phyloP scores from a whole-genome alignment of 2,888 invertebrate species.

The Drosophila anomalata region DNA sequence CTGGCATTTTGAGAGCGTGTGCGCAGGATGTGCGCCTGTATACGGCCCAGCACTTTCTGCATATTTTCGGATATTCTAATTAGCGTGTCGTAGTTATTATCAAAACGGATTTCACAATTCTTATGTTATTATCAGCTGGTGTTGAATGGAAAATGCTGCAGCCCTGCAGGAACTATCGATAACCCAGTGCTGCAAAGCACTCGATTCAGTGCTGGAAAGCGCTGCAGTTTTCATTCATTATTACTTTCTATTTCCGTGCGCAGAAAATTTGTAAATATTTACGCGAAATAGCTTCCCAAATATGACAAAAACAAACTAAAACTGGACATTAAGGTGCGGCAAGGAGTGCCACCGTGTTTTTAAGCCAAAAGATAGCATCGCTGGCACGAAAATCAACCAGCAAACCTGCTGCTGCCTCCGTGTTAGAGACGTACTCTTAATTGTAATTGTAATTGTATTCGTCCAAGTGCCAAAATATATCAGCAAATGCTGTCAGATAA shows the following conservation, averaged over 20 bases:
- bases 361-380: constrained; percentile 10
- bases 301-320: constrained; percentile 33
- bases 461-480: constrained; percentile 64
- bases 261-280: constrained; percentile 69
- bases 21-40: constrained; percentile 58
- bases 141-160: not conserved
- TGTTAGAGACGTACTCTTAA: constrained; percentile 18
- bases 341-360: constrained; percentile 11
- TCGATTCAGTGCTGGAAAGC: constrained; percentile 1
- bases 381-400: constrained; percentile 36
- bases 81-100: constrained; percentile 17
- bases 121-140: constrained; percentile 24
- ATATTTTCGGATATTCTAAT: constrained; percentile 37
- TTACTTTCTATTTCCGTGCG: constrained; percentile 68
- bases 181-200: not conserved
- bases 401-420: constrained; percentile 23
- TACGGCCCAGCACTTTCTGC: constrained; percentile 62
- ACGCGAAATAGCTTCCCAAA: constrained; percentile 47
- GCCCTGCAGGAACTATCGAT: not conserved
- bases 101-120: constrained; percentile 43
- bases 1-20: constrained; percentile 24
- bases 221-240: constrained; percentile 15
- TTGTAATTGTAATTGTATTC: constrained; percentile 43
- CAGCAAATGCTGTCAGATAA: constrained; percentile 24
- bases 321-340: constrained; percentile 39